These are phyloP conservation scores for Drosophila meridiana DNA, from an alignment of 2,888 invertebrate species.

Conservation along the genomic window DNA sequence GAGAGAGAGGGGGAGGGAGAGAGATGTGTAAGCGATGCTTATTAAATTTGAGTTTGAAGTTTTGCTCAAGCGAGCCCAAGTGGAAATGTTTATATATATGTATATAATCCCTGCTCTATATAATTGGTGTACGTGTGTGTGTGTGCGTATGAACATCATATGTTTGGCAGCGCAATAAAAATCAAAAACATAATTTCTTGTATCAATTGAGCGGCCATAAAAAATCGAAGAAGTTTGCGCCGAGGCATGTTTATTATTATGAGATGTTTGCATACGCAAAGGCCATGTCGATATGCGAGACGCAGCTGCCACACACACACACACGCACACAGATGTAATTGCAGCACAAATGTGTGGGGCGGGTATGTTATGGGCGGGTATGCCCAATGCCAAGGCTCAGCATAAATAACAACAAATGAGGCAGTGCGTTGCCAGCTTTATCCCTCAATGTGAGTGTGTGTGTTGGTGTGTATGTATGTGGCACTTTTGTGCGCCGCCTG, in stretches of 20 bases:
- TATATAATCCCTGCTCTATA: constrained; percentile 60
- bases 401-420: constrained; percentile 78
- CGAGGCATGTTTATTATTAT: constrained; percentile 59
- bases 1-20: not conserved
- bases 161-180: constrained; percentile 77
- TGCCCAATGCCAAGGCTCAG: constrained; percentile 64
- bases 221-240: constrained; percentile 38
- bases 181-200: constrained; percentile 78
- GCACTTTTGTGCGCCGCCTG: constrained; percentile 51
- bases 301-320: constrained; percentile 33
- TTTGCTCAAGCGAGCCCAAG: constrained; percentile 6
- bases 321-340: constrained; percentile 31
- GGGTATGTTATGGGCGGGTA: constrained; percentile 22
- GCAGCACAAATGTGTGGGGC: constrained; percentile 44
- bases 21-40: constrained; percentile 5
- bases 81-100: constrained; percentile 34
- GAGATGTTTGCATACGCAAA: constrained; percentile 24
- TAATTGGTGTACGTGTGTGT: constrained; percentile 44
- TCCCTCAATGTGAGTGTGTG: constrained; percentile 24
- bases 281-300: constrained; percentile 7
- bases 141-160: constrained; percentile 66
- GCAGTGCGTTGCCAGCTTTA: constrained; percentile 50
- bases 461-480: constrained; percentile 23
- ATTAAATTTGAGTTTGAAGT: constrained; percentile 32
- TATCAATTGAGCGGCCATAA: constrained; percentile 77